Base-by-base conservation (phyloP, 1,140 invertebrate genomes). In the Mya arenaria region DNA sequence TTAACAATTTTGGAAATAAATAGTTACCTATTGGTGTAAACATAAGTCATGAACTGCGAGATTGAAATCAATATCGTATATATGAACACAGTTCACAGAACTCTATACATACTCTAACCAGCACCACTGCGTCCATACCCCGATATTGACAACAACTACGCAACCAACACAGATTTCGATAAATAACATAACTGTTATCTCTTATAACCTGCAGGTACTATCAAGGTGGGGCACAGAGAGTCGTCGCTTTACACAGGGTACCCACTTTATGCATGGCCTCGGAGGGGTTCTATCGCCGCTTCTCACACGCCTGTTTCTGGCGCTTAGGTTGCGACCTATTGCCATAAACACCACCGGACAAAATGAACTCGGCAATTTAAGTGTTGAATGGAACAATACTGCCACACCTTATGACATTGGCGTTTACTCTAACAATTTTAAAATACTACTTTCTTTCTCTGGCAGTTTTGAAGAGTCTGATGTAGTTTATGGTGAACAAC, bases 161-260 rank as follows among this genome's bases (percentile, higher is more conserved):
- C n/a, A n/a, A n/a, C n/a, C n/a, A n/a, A n/a, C n/a, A n/a, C n/a
- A n/a, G n/a, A n/a, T n/a, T n/a, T n/a, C n/a, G n/a, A n/a, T n/a
- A n/a, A n/a, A n/a, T n/a, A n/a, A n/a, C n/a, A n/a, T 15, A 65
- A 65, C n/a, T 65, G 6, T 13, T 65, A 32, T 30, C 6, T 69
- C 19, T 28, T 69, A 25, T 44, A 15, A 25, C 4, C 44, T 77
- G 28, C 86, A 92, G 92, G 92, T 65, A 74, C 74, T 93, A 30
- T 84, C 91, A 73, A 83, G 93, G 4, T 94, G 93, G 93, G 91
- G 91, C 5, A 86, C 89, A 48, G 83, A 91, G 34, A 91, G 92
- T 13, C 37, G 52, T 15, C 23, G 41, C 17, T 80, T 72, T 37
- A 56, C 80, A 63, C 83, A 81, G 25, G 69, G 23, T 6, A 44